Base-by-base conservation (phyloP, 2,113 vertebrate species). In the Labrus mixtus region DNA sequence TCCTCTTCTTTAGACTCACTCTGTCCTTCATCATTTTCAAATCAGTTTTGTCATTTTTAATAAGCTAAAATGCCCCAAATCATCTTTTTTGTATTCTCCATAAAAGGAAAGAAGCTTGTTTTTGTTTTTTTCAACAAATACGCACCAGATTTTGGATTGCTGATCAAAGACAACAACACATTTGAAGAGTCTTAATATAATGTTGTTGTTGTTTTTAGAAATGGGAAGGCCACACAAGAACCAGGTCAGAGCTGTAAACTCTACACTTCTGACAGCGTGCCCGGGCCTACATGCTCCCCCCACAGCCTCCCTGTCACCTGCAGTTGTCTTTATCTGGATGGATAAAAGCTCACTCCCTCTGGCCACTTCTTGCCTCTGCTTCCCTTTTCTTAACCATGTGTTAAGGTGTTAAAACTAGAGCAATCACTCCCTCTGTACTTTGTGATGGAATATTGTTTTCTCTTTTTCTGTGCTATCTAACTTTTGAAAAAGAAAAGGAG, bases 271-370 rank as follows among this genome's bases (percentile, higher is more conserved):
- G 48, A 83, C 8, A 2, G 43, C 3, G 6, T 55, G 59, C 58
- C 45, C 57, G 33, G 48, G 58, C 25, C 43, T 59, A 75, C 73
- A 61, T 15, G 56, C 37, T 50, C 39, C 60, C 33, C 67, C 55
- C 78, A 50, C 74, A 66, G 76, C 36, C 60, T 65, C 41, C 64
- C 72, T 78, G 69, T 79, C 81, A 85, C 75, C 78, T 76, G 51
- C 9, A 72, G 45, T 76, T 57, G 59, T 80, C 84, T 86, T 70
- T 41, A 77, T 82, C 71, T 79, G 68, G 57, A 53, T 39, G 57
- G 80, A 86, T 84, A 36, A 89, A 87, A 87, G 66, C 37, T 63
- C 43, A 54, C 37, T 53, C 60, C 84, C 78, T 76, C 53, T 29
- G 84, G 82, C 80, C 82, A 71, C 70, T 62, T 84, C 76, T 87